These are phyloP conservation scores for Lucilia sericata DNA, from an alignment of 1,140 invertebrate species.

Conservation along the genomic window DNA sequence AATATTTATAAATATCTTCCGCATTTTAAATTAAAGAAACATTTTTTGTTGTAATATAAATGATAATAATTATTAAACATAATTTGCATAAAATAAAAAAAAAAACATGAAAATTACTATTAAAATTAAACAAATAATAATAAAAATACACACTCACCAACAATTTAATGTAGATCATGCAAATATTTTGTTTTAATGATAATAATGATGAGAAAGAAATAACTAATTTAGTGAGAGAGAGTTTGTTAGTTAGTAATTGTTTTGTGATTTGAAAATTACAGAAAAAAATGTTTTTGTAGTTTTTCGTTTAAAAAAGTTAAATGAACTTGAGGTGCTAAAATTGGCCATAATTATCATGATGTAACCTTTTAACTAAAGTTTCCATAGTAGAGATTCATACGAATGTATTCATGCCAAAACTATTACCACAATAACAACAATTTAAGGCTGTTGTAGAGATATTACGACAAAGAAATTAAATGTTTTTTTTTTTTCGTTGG, in stretches of 20 bases:
- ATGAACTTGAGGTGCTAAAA: constrained; percentile 42
- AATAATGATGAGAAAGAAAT: constrained; percentile 12
- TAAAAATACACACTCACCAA: neutral
- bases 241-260: neutral
- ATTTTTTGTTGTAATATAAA: neutral
- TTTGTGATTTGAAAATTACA: constrained; percentile 10
- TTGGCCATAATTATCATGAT: constrained; percentile 39
- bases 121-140: constrained; percentile 19
- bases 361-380: constrained; percentile 4
- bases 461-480: constrained; percentile 23
- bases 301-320: neutral
- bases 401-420: neutral
- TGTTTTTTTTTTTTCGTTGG: neutral
- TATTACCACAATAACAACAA: constrained; percentile 4
- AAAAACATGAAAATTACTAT: neutral
- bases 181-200: neutral
- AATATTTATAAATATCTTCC: neutral
- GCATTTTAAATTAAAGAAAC: neutral
- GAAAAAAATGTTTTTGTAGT: neutral
- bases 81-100: constrained; percentile 31
- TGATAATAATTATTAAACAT: constrained; percentile 22
- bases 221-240: neutral
- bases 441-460: neutral
- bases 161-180: constrained; percentile 30
- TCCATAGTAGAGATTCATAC: neutral